phyloP scores from a whole-genome alignment of 1,140 invertebrate genomes.

The Drosophila biarmipes region DNA sequence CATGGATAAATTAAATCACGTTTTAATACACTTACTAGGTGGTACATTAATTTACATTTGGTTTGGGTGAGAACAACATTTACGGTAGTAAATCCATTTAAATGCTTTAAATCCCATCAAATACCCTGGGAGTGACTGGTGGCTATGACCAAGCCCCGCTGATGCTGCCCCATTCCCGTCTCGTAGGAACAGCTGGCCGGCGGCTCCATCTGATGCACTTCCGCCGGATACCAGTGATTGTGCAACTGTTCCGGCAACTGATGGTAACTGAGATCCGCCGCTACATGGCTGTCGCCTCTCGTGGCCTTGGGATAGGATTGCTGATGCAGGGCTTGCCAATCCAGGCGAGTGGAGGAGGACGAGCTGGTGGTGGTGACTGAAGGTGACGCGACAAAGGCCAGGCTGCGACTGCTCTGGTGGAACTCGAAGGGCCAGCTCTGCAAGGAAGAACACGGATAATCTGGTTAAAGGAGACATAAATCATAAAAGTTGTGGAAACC shows the following conservation, averaged over 20 bases:
- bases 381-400: constrained; percentile 29
- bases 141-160: constrained; percentile 53
- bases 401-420: constrained; percentile 63
- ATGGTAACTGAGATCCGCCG: constrained; percentile 47
- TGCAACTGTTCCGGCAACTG: constrained; percentile 50
- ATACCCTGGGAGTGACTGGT: constrained; percentile 56
- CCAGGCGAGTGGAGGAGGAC: constrained; percentile 50
- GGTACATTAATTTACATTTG: constrained; percentile 7
- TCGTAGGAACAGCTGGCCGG: constrained; percentile 61
- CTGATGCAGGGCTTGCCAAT: constrained; percentile 59
- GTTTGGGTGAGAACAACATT: constrained; percentile 24
- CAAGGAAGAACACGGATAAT: constrained; percentile 26
- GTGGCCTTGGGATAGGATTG: constrained; percentile 53
- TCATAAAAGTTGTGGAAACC: constrained; percentile 52
- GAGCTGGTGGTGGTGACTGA: constrained; percentile 1
- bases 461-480: constrained; percentile 38
- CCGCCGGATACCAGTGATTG: constrained; percentile 55
- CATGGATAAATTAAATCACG: constrained; percentile 63
- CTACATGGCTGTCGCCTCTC: constrained; percentile 35
- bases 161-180: constrained; percentile 49
- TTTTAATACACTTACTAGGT: constrained; percentile 64
- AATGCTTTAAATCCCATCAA: constrained; percentile 26
- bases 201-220: constrained; percentile 55
- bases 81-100: constrained; percentile 6
- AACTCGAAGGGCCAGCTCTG: constrained; percentile 83